Base-by-base conservation (phyloP, 2,113 vertebrate species). In the Eulacestoma nigropectus region DNA sequence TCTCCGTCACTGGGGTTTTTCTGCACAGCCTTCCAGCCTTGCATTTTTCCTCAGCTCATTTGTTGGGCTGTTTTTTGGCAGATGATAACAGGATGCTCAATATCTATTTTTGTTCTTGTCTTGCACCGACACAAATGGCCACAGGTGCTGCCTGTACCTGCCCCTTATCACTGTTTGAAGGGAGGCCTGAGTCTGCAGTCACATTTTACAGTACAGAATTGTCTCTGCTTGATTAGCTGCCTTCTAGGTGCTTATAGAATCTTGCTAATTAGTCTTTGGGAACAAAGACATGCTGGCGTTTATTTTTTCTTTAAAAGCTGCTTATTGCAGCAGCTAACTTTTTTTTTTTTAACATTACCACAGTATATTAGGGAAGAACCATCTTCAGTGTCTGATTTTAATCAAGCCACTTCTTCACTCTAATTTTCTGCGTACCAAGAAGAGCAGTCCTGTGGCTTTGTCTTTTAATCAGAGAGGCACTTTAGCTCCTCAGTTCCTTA, bases 351-450 rank as follows among this genome's bases (percentile, higher is more conserved):
- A 11, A 16, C n/a, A 39, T 63, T 85, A 53, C 39, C 35, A 47
- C 67, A 49, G 26, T 39, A 60, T 77, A 37, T 74, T 85, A 90
- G 56, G n/a, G 56, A 90, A 84, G 63, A 84, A 33, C 25, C 60
- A 50, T 74, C 63, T 77, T 84, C 79, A 68, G 33, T 7, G 18
- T 63, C 79, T 96, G 93, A 92, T 96, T 93, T 94, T 94, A 95
- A 93, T 94, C 82, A 87, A 89, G 87, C 74, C 76, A 55, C 60
- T 94, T 73, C 74, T 96, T 85, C 55, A 68, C 84, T 94, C 80
- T 90, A 67, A 84, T 96, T 90, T 92, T 55, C 75, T 90, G 1
- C 37, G 5, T 87, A 46, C 46, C 74, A 83, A 92, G 80, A 84
- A 92, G 68, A 7, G 6, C 63, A 74, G 78, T 68, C 69, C 52